Conservation (phyloP, 2,113 vertebrate species). For the Xyliphius kryptos region DNA sequence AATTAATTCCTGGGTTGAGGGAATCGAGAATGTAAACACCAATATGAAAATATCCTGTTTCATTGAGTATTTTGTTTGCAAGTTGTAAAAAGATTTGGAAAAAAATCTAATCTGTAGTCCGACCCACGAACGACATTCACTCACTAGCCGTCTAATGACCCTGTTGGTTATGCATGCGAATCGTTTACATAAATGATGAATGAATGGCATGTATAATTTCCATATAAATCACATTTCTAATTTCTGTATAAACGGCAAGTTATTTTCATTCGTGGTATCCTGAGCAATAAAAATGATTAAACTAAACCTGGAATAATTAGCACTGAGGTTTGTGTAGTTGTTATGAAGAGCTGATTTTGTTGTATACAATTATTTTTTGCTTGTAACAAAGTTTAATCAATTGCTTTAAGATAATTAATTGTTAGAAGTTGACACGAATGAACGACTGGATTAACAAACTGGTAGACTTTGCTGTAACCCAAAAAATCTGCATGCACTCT, state of each 20-base stretch:
- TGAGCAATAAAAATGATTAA: neutral
- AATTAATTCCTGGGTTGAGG: too few relatives aligned
- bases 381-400: neutral
- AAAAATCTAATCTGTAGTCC: slow-evolving; percentile 6
- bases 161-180: neutral
- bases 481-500: neutral
- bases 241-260: too few relatives aligned
- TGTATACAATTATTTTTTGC: neutral
- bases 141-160: neutral
- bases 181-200: neutral
- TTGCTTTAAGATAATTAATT: neutral
- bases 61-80: too few relatives aligned
- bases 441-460: neutral
- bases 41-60: too few relatives aligned
- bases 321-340: neutral
- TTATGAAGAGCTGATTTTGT: neutral
- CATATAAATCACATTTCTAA: too few relatives aligned
- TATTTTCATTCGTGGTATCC: neutral
- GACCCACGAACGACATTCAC: neutral
- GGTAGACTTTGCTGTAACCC: neutral
- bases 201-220: neutral
- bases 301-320: neutral
- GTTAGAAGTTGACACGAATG: neutral
- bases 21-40: too few relatives aligned
- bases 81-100: neutral